A percentile compares a stretch with the other conserved stretches of the same genome.
Conservation (phyloP, 2,113 vertebrate species). For the Crocuta crocuta region DNA sequence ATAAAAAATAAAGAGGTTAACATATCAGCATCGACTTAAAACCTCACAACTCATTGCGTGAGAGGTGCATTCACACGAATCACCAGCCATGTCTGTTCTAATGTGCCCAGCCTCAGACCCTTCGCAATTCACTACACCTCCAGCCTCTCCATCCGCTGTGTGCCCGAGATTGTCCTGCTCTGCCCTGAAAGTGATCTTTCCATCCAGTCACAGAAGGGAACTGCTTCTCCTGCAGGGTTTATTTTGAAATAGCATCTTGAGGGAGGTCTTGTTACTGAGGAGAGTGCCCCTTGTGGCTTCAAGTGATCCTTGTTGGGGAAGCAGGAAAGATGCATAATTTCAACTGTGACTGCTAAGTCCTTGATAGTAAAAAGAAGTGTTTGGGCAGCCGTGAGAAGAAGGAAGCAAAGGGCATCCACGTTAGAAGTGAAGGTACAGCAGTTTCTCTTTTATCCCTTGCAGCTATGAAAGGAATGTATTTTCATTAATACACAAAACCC, state of each 20-base stretch:
- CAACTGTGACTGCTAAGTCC: not conserved
- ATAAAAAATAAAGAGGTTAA: not conserved
- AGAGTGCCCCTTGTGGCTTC: not conserved
- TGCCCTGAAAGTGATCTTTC: not conserved
- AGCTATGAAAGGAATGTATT: not conserved
- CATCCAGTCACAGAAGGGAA: not conserved
- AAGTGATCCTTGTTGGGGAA: not conserved
- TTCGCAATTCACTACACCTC: not conserved
- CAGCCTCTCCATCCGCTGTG: too few relatives aligned
- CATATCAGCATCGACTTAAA: not conserved
- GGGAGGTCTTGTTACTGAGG: not conserved
- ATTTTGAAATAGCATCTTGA: not conserved
- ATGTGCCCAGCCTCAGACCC: not conserved
- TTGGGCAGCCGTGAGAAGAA: not conserved
- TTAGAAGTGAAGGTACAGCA: not conserved
- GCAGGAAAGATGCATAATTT: not conserved
- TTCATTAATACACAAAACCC: not conserved
- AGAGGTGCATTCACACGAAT: not conserved
- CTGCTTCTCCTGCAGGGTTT: not conserved
- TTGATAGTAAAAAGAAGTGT: too few relatives aligned
- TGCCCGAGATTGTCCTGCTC: not conserved
- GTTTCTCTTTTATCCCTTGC: not conserved
- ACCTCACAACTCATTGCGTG: rapidly evolving
- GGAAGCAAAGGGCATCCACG: not conserved
- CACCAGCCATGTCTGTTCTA: not conserved